Conservation (phyloP, 53 echinoderm and acorn worm genomes). For the Antedon mediterranea region DNA sequence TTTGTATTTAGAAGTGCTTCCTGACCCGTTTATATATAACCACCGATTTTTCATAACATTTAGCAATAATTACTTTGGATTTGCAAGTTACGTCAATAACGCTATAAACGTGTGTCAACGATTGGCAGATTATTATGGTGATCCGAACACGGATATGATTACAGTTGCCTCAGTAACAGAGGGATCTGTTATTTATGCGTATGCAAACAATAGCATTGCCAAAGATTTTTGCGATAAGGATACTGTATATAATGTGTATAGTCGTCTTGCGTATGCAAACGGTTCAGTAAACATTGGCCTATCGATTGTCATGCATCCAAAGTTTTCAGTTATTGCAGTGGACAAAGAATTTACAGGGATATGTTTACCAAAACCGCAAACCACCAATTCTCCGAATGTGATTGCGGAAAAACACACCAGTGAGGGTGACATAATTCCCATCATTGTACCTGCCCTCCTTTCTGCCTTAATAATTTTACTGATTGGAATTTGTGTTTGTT, state of each 20-base stretch:
- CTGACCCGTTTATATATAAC: slow-evolving; percentile 11
- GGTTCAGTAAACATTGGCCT: slow-evolving; percentile 19
- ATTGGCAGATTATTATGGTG: slow-evolving; percentile 14
- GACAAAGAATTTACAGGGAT: slow-evolving; percentile 12
- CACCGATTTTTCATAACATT: slow-evolving; percentile 34
- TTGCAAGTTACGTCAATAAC: slow-evolving; percentile 22
- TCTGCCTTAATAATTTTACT: slow-evolving; percentile 23
- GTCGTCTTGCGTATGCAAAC: slow-evolving; percentile 13
- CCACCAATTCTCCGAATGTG: slow-evolving; percentile 14
- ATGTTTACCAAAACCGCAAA: slow-evolving; percentile 14
- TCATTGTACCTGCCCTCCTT: slow-evolving; percentile 18
- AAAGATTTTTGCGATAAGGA: slow-evolving; percentile 24
- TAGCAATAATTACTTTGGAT: slow-evolving; percentile 18
- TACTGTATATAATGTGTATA: slow-evolving; percentile 9
- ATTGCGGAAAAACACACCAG: neutral
- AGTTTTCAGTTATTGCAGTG: slow-evolving; percentile 10
- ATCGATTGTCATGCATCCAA: slow-evolving; percentile 8
- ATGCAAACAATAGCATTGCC: slow-evolving; percentile 38
- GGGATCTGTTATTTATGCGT: slow-evolving; percentile 37
- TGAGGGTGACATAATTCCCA: slow-evolving; percentile 4
- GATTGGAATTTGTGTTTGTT: slow-evolving; percentile 16
- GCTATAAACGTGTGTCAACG: slow-evolving; percentile 12
- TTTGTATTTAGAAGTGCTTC: slow-evolving; percentile 22
- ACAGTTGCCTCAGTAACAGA: slow-evolving; percentile 31
- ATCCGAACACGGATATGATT: slow-evolving; percentile 13